Percentiles rank a stretch among this genome's conserved stretches.
These are phyloP conservation scores for Drosophila mulleri DNA, from an alignment of 2,888 invertebrate genomes.

Conservation along the genomic window DNA sequence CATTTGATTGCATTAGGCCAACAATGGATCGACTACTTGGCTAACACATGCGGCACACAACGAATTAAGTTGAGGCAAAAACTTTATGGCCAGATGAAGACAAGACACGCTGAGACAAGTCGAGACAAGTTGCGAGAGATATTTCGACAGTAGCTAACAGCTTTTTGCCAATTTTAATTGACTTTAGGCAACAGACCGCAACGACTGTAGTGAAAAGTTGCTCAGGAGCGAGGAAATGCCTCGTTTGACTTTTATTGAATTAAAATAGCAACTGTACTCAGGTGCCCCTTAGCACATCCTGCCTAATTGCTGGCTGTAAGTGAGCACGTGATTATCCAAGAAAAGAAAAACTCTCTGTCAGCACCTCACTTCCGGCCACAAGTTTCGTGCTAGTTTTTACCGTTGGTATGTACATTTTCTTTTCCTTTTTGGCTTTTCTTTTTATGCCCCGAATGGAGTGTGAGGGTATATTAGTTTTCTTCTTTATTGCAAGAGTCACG, in stretches of 20 bases:
- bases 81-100: constrained; percentile 57
- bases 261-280: constrained; percentile 55
- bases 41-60: constrained; percentile 34
- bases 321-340: constrained; percentile 69
- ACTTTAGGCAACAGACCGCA: constrained; percentile 75
- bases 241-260: constrained; percentile 79
- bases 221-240: constrained; percentile 59
- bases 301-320: constrained; percentile 65
- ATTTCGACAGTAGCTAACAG: constrained; percentile 27
- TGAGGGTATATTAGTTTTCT: background rate
- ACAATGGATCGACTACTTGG: constrained; percentile 46
- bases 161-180: constrained; percentile 71
- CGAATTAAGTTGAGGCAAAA: constrained; percentile 36
- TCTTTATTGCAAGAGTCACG: too few species aligned
- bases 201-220: constrained; percentile 24
- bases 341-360: constrained; percentile 47
- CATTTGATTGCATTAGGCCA: constrained; percentile 70
- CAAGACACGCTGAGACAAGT: constrained; percentile 16
- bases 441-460: background rate
- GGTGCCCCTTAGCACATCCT: background rate
- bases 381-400: constrained; percentile 57
- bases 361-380: constrained; percentile 63
- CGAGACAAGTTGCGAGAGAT: constrained; percentile 1
- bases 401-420: constrained; percentile 26
- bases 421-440: constrained; percentile 19